Base-by-base conservation (phyloP, 2,888 invertebrate species). In the Creontiades dilutus region DNA sequence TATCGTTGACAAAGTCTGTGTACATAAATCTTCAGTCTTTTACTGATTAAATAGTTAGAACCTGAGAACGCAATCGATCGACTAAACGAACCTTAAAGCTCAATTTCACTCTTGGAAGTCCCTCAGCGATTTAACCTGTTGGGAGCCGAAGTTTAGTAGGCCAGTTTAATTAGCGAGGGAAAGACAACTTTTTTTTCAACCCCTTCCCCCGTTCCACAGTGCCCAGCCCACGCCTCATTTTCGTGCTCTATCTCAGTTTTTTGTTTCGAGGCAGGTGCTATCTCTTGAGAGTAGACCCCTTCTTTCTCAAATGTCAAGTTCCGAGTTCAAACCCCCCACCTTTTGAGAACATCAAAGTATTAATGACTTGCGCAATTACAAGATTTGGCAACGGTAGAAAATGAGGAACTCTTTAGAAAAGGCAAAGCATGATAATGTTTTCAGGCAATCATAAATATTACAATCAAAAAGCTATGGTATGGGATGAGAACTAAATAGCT, bases 91-190 rank as follows among this genome's bases (percentile, higher is more conserved):
- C 23, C 68, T 27, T 23, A 68, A 23, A 12, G 19, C 68, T 23
- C 68, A 27, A 23, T 68, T 68, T 68, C 68, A 19, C 19, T 23
- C 23, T 68, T 9, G 11, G 11, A 68, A 68, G 68, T 27, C 68
- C 57, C 27, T 23, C 68, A 68, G 68, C 23, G 68, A 23, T 68
- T 68, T 68, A 68, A 68, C 68, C 68, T 68, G 68, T 68, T 68
- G 68, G 23, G 23, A 61, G 27, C 68, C 13, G n/a, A 80, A 80
- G 80, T 80, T 80, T 80, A 80, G 80, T 80, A 80, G 80, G 80
- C 19, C 80, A 46, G 48, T 48, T 80, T 80, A 80, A 80, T 80
- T 80, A 80, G 80, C 37, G 80, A 80, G 80, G 80, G 46, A 47
- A 47, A 80, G 80, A 80, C 80, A 80, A 46, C 80, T 80, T 80